phyloP scores from a whole-genome alignment of 1,140 invertebrate species.

The Pissodes strobi region DNA sequence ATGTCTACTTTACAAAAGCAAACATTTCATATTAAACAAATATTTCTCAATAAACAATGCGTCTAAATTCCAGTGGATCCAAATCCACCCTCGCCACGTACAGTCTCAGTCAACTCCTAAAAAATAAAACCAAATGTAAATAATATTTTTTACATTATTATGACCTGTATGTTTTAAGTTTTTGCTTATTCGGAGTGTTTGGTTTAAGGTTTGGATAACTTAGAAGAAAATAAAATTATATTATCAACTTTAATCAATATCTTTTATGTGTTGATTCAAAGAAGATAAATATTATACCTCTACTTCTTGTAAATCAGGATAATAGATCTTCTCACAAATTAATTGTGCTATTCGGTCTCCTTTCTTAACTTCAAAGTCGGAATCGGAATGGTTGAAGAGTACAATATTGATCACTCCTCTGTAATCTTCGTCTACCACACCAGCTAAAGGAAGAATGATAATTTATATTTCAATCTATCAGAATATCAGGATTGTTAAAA shows the following conservation, averaged over 20 bases:
- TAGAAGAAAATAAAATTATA: too few species aligned
- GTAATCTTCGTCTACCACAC: slow-evolving; percentile 92
- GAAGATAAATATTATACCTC: slow-evolving; percentile 51
- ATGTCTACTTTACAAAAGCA: too few species aligned
- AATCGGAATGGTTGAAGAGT: slow-evolving; percentile 88
- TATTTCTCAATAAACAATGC: too few species aligned
- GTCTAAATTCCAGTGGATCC: slow-evolving; percentile 87
- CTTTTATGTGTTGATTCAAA: too few species aligned
- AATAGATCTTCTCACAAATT: slow-evolving; percentile 91
- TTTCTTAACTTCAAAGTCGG: slow-evolving; percentile 76
- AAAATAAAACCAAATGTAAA: slow-evolving; percentile 24
- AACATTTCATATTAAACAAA: too few species aligned
- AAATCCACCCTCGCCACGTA: slow-evolving; percentile 79
- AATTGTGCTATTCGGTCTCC: slow-evolving; percentile 97
- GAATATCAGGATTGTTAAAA: too few species aligned
- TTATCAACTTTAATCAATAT: too few species aligned
- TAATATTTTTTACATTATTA: not conserved
- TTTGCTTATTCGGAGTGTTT: too few species aligned
- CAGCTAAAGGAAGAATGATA: too few species aligned
- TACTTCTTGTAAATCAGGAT: slow-evolving; percentile 82
- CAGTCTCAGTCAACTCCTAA: slow-evolving; percentile 70
- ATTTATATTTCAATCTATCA: too few species aligned
- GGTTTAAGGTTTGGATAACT: too few species aligned
- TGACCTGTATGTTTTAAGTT: too few species aligned
- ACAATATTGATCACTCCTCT: slow-evolving; percentile 93